Evolutionary conservation across 64 coral and sea anemone species (phyloP).

Genomic region (Astreopora myriophthalma): DNA sequence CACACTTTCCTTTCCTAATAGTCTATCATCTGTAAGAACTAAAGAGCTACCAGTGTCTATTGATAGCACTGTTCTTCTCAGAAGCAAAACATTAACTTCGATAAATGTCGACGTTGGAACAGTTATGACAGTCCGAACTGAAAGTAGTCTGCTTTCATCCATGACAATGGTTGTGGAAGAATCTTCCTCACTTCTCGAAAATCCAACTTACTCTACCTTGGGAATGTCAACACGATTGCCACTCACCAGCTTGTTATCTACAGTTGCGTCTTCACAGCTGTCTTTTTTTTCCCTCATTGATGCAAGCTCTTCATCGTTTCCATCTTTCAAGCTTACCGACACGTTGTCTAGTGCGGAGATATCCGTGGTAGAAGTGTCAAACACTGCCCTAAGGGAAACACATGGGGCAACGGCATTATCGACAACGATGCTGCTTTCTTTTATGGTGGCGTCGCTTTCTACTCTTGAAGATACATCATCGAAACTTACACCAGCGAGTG

Average conservation of each 20-base stretch:
- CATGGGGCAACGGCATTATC: neutral
- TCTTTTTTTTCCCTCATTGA: neutral
- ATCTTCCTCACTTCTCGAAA: neutral
- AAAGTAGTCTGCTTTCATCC: neutral
- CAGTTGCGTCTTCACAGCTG: neutral
- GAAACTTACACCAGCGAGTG: neutral
- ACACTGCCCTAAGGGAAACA: neutral
- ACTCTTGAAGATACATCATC: neutral
- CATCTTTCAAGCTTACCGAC: neutral
- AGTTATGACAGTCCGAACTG: neutral
- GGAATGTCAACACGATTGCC: neutral
- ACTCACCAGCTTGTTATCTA: neutral
- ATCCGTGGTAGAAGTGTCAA: neutral
- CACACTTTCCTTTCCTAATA: neutral
- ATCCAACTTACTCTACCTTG: neutral
- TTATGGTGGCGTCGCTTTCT: neutral
- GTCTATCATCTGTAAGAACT: neutral
- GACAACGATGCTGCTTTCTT: neutral
- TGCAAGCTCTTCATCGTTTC: neutral
- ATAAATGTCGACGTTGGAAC: neutral
- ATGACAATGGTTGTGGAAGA: neutral
- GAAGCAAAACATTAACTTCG: neutral
- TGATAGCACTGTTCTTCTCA: neutral
- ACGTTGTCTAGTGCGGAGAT: neutral
- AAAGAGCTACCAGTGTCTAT: neutral